Evolutionary conservation across 2,113 vertebrate species (phyloP).

Genomic region (Accipiter cooperii): DNA sequence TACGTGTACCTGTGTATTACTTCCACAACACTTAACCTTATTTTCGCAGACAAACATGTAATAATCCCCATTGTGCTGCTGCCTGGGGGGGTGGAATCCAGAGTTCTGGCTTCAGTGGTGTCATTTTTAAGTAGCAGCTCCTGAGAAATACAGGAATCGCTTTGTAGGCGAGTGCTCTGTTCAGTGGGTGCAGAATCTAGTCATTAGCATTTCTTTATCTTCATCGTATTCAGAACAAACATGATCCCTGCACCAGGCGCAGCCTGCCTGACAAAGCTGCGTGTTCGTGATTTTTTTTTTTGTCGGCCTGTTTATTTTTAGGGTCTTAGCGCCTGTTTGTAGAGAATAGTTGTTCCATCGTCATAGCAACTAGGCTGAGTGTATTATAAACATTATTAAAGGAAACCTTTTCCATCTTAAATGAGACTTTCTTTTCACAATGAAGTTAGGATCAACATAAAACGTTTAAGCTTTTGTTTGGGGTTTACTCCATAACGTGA

Average conservation of each 20-base stretch:
- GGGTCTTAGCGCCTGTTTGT: constrained; percentile 42
- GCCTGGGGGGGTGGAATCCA: fast-evolving
- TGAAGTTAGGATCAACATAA: not conserved
- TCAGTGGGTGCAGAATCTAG: not conserved
- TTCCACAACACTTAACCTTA: not conserved
- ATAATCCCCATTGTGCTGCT: fast-evolving
- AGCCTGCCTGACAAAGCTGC: not conserved
- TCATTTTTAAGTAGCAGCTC: not conserved
- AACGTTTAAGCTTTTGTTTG: not conserved
- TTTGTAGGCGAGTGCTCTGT: not conserved
- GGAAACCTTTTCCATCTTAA: constrained; percentile 25
- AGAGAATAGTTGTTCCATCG: constrained; percentile 49
- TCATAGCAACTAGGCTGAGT: constrained; percentile 56
- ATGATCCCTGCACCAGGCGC: not conserved
- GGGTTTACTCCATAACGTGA: not conserved
- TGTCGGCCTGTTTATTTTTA: constrained; percentile 48
- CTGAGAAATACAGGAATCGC: fast-evolving
- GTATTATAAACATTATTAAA: constrained; percentile 56
- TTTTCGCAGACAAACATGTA: not conserved
- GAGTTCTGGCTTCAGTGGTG: not conserved
- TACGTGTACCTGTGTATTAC: fast-evolving
- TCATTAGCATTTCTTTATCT: not conserved
- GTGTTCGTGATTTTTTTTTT: not conserved
- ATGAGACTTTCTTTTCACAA: not conserved
- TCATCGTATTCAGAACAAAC: fast-evolving